Evolutionary conservation across 1,140 invertebrate species (phyloP).

Genomic region (Hypsibius dujardini): DNA sequence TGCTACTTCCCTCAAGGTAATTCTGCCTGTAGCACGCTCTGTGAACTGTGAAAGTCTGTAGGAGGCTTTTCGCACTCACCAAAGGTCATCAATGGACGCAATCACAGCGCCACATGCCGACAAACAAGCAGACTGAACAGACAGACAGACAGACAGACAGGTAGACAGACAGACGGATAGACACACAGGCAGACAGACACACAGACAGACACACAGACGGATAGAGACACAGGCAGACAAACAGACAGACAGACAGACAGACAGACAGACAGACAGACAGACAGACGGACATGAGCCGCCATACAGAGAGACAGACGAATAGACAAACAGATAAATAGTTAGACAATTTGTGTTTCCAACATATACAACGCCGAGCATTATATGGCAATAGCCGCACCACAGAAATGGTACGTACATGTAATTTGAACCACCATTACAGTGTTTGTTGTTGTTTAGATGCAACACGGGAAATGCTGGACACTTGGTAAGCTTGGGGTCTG

Average conservation of each 20-base stretch:
- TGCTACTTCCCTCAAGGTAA: neutral
- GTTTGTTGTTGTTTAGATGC: constrained; percentile 35
- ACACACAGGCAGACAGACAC: neutral
- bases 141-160: neutral
- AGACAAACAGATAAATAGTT: neutral
- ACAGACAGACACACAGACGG: too few species aligned
- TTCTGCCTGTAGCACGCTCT: neutral
- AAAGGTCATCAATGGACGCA: too few species aligned
- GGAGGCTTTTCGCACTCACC: too few species aligned
- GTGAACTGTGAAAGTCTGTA: too few species aligned
- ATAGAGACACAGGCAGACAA: too few species aligned
- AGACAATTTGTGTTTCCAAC: neutral
- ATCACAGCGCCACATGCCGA: too few species aligned
- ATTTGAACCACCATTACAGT: neutral
- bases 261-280: neutral
- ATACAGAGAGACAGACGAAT: neutral
- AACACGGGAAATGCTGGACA: constrained; percentile 69
- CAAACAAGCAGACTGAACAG: too few species aligned
- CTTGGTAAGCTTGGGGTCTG: too few species aligned
- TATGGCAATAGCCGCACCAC: neutral
- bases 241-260: neutral
- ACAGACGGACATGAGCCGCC: neutral
- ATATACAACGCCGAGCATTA: neutral
- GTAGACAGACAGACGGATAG: too few species aligned
- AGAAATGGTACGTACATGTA: neutral